Evolutionary conservation across 1,140 invertebrate species (phyloP), one percentile per base, ranked within the genome.

Genomic region (Reticulitermes speratus): DNA sequence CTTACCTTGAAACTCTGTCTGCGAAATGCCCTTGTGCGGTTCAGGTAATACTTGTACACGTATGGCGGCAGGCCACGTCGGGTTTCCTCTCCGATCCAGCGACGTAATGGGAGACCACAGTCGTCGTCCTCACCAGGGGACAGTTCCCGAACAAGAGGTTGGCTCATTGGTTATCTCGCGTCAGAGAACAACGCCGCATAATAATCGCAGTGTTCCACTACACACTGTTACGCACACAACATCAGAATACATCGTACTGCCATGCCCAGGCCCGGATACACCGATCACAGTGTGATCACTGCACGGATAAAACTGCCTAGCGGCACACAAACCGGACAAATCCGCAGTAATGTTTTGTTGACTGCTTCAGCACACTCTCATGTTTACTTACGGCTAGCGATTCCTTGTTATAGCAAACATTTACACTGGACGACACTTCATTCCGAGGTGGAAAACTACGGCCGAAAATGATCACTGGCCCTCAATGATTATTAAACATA

Each of bases 41-140:
- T 93, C 88, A 94, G 92, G 89, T 95, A 95, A 90, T 95, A 95
- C 89, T 94, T 94, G 90, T 94, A 94, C 88, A 95, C 94, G 88
- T 95, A 94, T n/a, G 91, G 91, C 5, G 94, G 94, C 88, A 95
- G 88, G 0, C 93, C 91, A 44, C 92, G 91, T 87, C 93, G 93
- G 38, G 94, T 95, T 89, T 95, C 94, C 88, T 94, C 93, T 25
- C 94, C 94, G 88, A 95, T 95, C 94, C 94, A 95, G 84, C 93
- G 90, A 21, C 89, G 87, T 52, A 45, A 45, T 21, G 44, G 23
- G 23, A 82, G n/a, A 45, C 85, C 69, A 38, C 44, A 25, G 69
- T 85, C 87, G 75, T 88, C 84, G 83, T 82, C 59, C 44, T 19
- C 32, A 2, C 38, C 38, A 82, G 82, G 30, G 86, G 82, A 48